Conservation (phyloP, 92 coral and sea anemone genomes). For the Montipora capitata region DNA sequence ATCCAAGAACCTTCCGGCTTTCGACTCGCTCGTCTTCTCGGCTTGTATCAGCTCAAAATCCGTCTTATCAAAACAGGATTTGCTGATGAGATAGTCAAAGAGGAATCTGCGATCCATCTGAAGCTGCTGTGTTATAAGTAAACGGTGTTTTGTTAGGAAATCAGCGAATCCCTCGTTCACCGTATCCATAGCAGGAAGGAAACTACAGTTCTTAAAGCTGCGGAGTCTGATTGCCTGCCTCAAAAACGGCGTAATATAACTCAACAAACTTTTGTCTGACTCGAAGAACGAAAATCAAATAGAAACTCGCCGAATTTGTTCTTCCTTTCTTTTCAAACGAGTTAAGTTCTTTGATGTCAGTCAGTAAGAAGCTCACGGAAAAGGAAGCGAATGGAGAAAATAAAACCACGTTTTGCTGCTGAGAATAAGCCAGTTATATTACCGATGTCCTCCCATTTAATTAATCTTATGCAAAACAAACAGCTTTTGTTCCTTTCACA, state of each 20-base stretch:
- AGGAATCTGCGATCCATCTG: slow-evolving; percentile 81
- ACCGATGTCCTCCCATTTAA: neutral
- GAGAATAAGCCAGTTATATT: neutral
- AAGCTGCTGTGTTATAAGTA: slow-evolving; percentile 64
- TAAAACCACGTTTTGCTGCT: neutral
- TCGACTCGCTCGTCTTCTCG: slow-evolving; percentile 79
- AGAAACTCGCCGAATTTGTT: neutral
- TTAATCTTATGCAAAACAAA: too few species aligned
- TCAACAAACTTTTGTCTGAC: neutral
- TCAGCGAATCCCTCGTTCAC: slow-evolving; percentile 12
- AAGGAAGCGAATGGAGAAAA: neutral
- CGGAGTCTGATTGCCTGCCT: neutral
- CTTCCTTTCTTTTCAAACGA: too few species aligned
- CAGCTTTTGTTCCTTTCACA: too few species aligned
- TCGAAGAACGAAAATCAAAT: neutral
- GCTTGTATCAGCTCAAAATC: slow-evolving; percentile 82
- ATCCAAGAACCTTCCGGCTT: slow-evolving; percentile 79
- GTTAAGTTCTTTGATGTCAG: too few species aligned
- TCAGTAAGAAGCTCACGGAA: too few species aligned
- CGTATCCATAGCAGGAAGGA: slow-evolving; percentile 20
- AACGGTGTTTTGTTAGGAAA: slow-evolving; percentile 64
- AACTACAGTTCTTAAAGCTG: neutral
- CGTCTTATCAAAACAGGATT: slow-evolving; percentile 72
- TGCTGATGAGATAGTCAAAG: slow-evolving; percentile 86
- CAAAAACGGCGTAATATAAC: neutral